A percentile compares a stretch with the other conserved stretches of the same genome.
Conservation (phyloP, 1,140 invertebrate species). For the Arctopsyche grandis region DNA sequence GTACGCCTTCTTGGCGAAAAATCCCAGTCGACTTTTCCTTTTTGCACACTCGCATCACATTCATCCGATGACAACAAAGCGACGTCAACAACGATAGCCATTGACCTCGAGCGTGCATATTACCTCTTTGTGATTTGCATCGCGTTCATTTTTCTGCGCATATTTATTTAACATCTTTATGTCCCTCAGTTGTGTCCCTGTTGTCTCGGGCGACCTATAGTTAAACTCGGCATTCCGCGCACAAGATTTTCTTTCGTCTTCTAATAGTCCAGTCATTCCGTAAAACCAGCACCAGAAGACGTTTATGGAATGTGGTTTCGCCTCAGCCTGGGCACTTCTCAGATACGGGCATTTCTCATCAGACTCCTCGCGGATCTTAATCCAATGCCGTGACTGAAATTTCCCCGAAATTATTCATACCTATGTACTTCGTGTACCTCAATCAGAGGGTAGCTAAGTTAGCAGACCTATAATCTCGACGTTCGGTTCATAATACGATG, state of each 20-base stretch:
- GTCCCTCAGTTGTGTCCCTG: background rate
- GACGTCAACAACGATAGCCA: background rate
- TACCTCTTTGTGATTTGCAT: background rate
- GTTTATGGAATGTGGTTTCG: slow-evolving; percentile 41
- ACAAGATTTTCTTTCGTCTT: background rate
- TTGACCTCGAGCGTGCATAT: background rate
- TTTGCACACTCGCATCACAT: background rate
- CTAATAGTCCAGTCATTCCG: slow-evolving; percentile 29
- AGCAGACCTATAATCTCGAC: too few species aligned
- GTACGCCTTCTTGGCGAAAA: background rate
- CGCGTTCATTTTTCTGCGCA: background rate
- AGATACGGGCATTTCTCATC: background rate
- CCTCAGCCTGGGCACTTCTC: background rate
- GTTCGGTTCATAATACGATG: too few species aligned
- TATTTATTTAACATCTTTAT: background rate
- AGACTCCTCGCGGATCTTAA: slow-evolving; percentile 22
- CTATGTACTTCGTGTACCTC: too few species aligned
- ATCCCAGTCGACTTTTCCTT: background rate
- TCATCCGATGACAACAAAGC: slow-evolving; percentile 1
- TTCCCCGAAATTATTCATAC: too few species aligned
- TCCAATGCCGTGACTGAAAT: background rate
- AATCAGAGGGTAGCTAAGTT: too few species aligned
- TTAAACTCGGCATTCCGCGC: background rate
- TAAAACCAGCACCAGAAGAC: slow-evolving; percentile 17
- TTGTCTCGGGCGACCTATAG: background rate